These are phyloP conservation scores for Frankliniella intonsa DNA, from an alignment of 2,888 invertebrate genomes.

Conservation along the genomic window DNA sequence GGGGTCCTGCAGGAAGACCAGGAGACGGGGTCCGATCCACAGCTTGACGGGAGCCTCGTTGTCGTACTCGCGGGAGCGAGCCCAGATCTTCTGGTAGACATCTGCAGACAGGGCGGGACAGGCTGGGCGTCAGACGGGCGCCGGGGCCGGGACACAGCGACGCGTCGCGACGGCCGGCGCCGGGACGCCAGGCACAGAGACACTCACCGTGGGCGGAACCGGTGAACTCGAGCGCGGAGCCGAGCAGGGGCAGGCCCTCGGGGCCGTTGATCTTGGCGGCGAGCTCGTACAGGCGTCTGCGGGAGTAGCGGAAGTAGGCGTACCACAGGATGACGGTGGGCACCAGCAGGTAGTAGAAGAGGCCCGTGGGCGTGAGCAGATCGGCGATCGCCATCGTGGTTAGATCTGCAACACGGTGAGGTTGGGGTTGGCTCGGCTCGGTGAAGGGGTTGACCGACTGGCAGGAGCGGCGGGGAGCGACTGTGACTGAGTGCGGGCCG, in stretches of 20 bases:
- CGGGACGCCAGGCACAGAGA: too few species aligned
- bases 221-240: slow-evolving; percentile 68
- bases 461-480: background rate
- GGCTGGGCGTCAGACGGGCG: background rate
- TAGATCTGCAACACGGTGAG: background rate
- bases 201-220: slow-evolving; percentile 46
- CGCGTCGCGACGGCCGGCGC: background rate
- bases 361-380: slow-evolving; percentile 54
- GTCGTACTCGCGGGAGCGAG: slow-evolving; percentile 37
- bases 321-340: slow-evolving; percentile 67
- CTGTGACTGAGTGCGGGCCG: background rate
- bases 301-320: slow-evolving; percentile 60
- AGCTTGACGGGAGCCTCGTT: slow-evolving; percentile 38
- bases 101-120: slow-evolving; percentile 36
- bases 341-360: slow-evolving; percentile 68
- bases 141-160: too few species aligned
- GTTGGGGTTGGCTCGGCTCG: background rate
- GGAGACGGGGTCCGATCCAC: slow-evolving; percentile 42
- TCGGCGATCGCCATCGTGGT: background rate
- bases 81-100: slow-evolving; percentile 37
- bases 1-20: slow-evolving; percentile 43
- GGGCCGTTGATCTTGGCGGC: slow-evolving; percentile 71
- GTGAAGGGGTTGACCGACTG: too few species aligned
- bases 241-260: slow-evolving; percentile 64
- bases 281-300: slow-evolving; percentile 53